Conservation (phyloP, 1,140 invertebrate genomes). For the Carcinoscorpius rotundicauda region DNA sequence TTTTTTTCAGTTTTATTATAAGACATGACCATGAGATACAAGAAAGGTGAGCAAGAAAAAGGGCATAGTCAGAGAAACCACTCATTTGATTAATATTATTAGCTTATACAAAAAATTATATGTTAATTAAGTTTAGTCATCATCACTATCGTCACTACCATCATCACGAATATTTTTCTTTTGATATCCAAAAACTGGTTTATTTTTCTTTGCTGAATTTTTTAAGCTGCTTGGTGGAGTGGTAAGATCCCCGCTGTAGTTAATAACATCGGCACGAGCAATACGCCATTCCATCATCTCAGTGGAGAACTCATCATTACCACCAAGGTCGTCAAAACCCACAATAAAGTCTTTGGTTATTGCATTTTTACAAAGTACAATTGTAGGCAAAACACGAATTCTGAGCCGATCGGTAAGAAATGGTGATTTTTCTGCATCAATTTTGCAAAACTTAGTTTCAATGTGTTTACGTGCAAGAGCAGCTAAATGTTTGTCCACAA, state of each 20-base stretch:
- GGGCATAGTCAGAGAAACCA: no score
- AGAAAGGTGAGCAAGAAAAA: no score
- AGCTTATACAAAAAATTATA: no score
- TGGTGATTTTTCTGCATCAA: constrained; percentile 80
- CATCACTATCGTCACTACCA: constrained; percentile 37
- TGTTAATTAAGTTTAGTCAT: constrained; percentile 31
- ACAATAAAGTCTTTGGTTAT: constrained; percentile 85
- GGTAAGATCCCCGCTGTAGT: constrained; percentile 64
- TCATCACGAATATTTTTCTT: constrained; percentile 49
- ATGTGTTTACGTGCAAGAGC: constrained; percentile 73
- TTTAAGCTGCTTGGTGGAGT: constrained; percentile 44
- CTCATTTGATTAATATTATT: no score
- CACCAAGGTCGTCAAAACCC: constrained; percentile 89
- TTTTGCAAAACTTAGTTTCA: constrained; percentile 80
- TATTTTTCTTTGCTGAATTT: constrained; percentile 38
- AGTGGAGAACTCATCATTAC: constrained; percentile 85
- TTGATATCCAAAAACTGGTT: constrained; percentile 26
- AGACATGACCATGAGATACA: no score
- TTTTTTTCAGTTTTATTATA: no score
- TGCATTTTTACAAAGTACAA: constrained; percentile 67
- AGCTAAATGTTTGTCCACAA: constrained; percentile 87
- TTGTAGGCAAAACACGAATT: constrained; percentile 80
- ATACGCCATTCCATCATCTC: constrained; percentile 89
- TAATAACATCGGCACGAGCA: constrained; percentile 58
- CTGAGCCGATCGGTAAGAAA: constrained; percentile 76